Evolutionary conservation across 2,797 vertebrate genomes (phyloP).

Genomic region (Trichosurus vulpecula): DNA sequence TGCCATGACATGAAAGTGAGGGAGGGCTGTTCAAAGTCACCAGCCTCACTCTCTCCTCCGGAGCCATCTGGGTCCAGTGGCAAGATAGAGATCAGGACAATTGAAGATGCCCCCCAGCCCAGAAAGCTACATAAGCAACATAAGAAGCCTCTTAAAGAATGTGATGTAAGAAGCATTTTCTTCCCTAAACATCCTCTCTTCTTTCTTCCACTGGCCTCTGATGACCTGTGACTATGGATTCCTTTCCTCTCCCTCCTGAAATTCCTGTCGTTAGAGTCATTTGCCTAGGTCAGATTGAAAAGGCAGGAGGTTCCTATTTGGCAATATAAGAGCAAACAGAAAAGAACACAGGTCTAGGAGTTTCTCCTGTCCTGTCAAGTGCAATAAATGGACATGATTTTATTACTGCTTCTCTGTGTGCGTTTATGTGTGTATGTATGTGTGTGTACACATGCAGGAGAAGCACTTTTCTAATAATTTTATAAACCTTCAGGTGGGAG

Average conservation of each 20-base stretch:
- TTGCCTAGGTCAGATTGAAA: not conserved
- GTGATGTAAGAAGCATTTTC: not conserved
- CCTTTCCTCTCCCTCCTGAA: not conserved
- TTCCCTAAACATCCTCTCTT: not conserved
- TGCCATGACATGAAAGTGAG: too few species aligned
- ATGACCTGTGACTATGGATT: not conserved
- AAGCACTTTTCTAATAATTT: conserved; percentile 32
- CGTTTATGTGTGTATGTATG: not conserved
- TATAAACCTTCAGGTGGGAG: not conserved
- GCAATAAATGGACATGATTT: not conserved
- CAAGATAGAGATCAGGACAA: not conserved
- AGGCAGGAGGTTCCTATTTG: not conserved
- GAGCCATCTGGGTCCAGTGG: too few species aligned
- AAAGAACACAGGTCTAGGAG: not conserved
- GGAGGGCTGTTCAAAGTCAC: too few species aligned
- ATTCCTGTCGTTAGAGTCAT: not conserved
- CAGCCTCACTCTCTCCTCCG: too few species aligned
- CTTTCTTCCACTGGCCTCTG: not conserved
- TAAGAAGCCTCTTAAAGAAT: not conserved
- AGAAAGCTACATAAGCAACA: not conserved
- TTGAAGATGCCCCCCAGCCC: too few species aligned
- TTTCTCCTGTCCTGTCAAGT: not conserved
- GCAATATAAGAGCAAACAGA: not conserved
- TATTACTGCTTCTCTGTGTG: not conserved
- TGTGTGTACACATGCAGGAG: not conserved